Evolutionary conservation across 2,113 vertebrate species (phyloP).

Genomic region (Hippocampus zosterae): DNA sequence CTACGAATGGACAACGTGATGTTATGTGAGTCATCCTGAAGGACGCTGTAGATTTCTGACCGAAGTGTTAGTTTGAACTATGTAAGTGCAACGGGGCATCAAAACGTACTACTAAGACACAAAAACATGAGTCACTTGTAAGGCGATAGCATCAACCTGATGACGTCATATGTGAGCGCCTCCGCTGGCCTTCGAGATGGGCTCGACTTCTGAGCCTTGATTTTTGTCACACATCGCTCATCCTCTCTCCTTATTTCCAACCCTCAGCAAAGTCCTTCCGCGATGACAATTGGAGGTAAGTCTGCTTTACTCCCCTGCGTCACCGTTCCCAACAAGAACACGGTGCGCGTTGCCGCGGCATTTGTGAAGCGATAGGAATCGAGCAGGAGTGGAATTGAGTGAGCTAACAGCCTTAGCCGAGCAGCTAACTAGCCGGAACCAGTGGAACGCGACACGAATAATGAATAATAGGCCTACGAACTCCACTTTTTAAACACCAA

Average conservation of each 20-base stretch:
- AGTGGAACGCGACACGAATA: conserved; percentile 10
- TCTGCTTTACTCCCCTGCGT: neutral
- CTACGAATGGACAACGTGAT: neutral
- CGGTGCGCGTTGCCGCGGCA: conserved; percentile 3
- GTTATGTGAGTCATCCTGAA: neutral
- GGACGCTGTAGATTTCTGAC: no score
- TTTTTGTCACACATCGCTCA: conserved; percentile 54
- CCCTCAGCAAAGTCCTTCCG: conserved; percentile 36
- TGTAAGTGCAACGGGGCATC: neutral
- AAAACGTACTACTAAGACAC: neutral
- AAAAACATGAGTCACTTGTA: neutral
- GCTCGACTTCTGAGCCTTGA: conserved; percentile 67
- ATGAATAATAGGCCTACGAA: neutral
- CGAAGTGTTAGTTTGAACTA: neutral
- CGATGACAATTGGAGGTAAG: conserved; percentile 75
- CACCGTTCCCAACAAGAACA: rapidly evolving
- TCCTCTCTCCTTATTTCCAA: conserved; percentile 38
- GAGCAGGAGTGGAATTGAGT: conserved; percentile 29
- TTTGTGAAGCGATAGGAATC: conserved; percentile 15
- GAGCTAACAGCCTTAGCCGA: conserved; percentile 49
- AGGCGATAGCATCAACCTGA: conserved; percentile 51
- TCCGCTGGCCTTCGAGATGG: conserved; percentile 74
- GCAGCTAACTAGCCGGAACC: conserved; percentile 46
- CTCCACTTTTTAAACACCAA: neutral
- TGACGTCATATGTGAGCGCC: conserved; percentile 76